Evolutionary conservation across 2,888 invertebrate species (phyloP).

Genomic region (Pollenia griseotomentosa): DNA sequence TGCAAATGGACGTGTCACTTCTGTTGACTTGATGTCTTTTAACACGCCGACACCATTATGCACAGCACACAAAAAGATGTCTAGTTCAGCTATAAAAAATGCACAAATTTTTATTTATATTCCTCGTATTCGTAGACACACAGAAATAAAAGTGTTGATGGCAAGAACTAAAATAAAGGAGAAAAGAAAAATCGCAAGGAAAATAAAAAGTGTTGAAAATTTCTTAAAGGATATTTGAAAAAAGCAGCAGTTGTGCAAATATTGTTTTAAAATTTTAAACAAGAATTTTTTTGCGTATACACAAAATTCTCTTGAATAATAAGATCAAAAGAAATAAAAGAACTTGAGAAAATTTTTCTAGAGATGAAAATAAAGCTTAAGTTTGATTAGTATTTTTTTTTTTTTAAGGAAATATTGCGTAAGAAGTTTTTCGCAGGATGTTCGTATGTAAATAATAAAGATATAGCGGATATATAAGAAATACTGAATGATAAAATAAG

Average conservation of each 20-base stretch:
- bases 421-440: not conserved
- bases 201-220: constrained; percentile 22
- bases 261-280: constrained; percentile 44
- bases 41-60: constrained; percentile 39
- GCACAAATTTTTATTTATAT: constrained; percentile 3
- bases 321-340: constrained; percentile 26
- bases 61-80: constrained; percentile 51
- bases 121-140: constrained; percentile 8
- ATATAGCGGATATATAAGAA: too few species aligned
- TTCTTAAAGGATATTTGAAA: not conserved
- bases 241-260: constrained; percentile 27
- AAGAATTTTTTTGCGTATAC: not conserved
- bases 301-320: constrained; percentile 3
- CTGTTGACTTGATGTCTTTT: constrained; percentile 53
- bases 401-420: not conserved
- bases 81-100: constrained; percentile 45
- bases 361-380: not conserved
- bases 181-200: not conserved
- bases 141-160: constrained; percentile 44
- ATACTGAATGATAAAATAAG: too few species aligned
- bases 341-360: constrained; percentile 1
- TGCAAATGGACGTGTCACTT: constrained; percentile 61
- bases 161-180: constrained; percentile 1
- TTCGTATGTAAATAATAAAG: too few species aligned
- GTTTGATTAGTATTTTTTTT: constrained; percentile 17